These are phyloP conservation scores for Tethea ocularis DNA, from an alignment of 2,888 invertebrate species.

Conservation along the genomic window DNA sequence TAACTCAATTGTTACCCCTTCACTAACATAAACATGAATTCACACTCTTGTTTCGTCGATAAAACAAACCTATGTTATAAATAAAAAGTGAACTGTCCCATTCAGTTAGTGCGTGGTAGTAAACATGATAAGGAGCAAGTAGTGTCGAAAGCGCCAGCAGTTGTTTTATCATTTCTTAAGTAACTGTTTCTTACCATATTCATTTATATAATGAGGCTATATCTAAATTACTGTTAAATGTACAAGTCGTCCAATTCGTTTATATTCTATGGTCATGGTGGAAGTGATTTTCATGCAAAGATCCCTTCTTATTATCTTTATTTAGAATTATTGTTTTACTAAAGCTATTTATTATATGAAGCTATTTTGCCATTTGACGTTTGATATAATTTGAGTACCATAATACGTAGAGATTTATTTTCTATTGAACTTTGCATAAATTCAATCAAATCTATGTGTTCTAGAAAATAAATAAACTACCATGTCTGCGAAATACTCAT, in stretches of 20 bases:
- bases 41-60: conserved; percentile 38
- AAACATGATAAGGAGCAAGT: conserved; percentile 63
- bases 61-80: conserved; percentile 44
- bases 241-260: neutral
- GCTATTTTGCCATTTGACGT: too few species aligned
- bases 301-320: too few species aligned
- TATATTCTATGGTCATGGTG: neutral
- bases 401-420: too few species aligned
- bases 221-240: conserved; percentile 7
- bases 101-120: conserved; percentile 64
- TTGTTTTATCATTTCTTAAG: conserved; percentile 46
- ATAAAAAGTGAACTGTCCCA: conserved; percentile 52
- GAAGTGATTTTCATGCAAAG: neutral
- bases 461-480: neutral
- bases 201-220: conserved; percentile 19
- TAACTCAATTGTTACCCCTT: conserved; percentile 37
- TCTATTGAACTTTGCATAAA: too few species aligned
- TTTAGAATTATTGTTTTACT: too few species aligned
- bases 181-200: conserved; percentile 18
- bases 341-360: too few species aligned
- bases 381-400: too few species aligned
- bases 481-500: neutral
- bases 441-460: neutral
- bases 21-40: conserved; percentile 37
- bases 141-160: conserved; percentile 54